Evolutionary conservation across 1,140 invertebrate species (phyloP), one percentile per base, ranked within the genome.

Genomic region (Drosophila cardini): DNA sequence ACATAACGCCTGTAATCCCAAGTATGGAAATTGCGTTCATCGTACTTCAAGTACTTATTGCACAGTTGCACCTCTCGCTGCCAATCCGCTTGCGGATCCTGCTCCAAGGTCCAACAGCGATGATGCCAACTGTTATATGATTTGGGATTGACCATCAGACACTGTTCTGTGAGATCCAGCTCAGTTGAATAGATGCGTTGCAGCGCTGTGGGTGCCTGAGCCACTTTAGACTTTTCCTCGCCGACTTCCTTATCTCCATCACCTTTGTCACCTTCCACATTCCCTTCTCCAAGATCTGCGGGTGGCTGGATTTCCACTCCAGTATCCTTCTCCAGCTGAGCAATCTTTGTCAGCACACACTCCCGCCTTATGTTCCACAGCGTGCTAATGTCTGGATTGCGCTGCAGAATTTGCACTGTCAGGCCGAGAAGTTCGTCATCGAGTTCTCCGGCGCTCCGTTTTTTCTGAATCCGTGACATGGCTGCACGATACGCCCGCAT

Each of bases 21-120:
- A 76, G 96, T 97, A 92, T 98, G 98, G 94, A 99, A 99, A 93
- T 99, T 99, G 93, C 98, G 95, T 93, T 99, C 98, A 94, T 99
- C 98, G 62, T 96, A 93, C 78, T 96, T 95, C 4, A 99, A 93
- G 92, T 97, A 99, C 85, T 95, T 96, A 73, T 96, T 95, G 91
- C 98, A 99, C 5, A 99, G 92, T 50, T 93, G 90, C 21, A 99
- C 91, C 93, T 99, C 98, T 52, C 94, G 94, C 50, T 96, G 93
- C 96, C 97, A 98, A 90, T 98, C 94, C 0, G 97, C 95, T 38
- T 95, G 93, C 40, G 94, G 92, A 84, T 96, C 95, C 64, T 95
- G 94, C 52, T 96, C 94, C 72, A 99, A 93, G 2, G 97, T 93
- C 97, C 98, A 99, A 91, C 94, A 95, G 55, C 98, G 94, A 91